Evolutionary conservation across 2,113 vertebrate species (phyloP).

Genomic region (Sebastes schlegelii): DNA sequence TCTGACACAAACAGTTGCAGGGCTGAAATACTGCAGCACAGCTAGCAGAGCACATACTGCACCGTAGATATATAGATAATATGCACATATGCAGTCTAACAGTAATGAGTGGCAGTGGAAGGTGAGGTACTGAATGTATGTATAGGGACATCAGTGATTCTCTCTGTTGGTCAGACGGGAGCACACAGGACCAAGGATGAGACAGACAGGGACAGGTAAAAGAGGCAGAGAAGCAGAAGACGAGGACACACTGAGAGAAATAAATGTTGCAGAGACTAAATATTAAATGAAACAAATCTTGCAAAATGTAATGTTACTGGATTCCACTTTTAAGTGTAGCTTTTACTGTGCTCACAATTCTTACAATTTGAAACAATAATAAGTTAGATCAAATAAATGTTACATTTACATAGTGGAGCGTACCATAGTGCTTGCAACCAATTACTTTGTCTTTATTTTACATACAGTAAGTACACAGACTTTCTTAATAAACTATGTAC

Average conservation of each 20-base stretch:
- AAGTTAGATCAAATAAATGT: not conserved
- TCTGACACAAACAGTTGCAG: conserved; percentile 10
- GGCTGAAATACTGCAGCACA: not conserved
- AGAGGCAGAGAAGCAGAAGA: not conserved
- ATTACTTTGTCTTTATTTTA: not conserved
- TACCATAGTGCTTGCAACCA: not conserved
- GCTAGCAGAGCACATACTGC: not conserved
- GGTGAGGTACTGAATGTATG: not conserved
- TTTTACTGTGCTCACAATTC: not conserved
- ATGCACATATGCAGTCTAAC: not conserved
- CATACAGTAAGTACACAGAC: too few species aligned
- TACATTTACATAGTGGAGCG: not conserved
- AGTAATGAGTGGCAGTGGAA: not conserved
- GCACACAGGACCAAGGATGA: not conserved
- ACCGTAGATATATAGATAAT: not conserved
- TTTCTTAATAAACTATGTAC: not conserved
- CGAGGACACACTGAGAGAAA: not conserved
- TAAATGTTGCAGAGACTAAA: not conserved
- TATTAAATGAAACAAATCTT: not conserved
- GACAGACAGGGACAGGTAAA: not conserved
- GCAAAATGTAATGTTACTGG: conserved; percentile 3
- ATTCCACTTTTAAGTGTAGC: conserved; percentile 11
- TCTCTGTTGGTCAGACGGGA: not conserved
- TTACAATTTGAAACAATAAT: not conserved
- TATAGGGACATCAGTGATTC: not conserved